These are phyloP conservation scores for Sitta carolinensis DNA, from an alignment of 2,797 vertebrate species.

Conservation along the genomic window DNA sequence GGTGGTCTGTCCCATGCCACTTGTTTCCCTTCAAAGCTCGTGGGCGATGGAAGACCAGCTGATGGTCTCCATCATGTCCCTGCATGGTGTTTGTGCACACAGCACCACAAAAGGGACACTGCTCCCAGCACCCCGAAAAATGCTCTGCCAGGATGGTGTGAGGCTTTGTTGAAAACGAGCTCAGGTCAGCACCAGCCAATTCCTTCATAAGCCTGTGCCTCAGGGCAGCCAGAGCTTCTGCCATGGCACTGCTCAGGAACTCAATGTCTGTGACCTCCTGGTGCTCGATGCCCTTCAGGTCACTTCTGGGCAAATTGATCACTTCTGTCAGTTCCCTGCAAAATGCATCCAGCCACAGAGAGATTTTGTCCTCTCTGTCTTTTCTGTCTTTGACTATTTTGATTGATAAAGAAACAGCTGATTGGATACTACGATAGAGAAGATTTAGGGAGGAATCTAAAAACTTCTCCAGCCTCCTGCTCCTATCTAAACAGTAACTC, in stretches of 20 bases:
- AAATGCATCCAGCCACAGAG: conserved; percentile 71
- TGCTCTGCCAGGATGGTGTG: conserved; percentile 45
- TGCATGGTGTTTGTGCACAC: conserved; percentile 63
- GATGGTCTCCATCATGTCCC: neutral
- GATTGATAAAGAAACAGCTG: conserved; percentile 58
- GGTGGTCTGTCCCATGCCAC: rapidly evolving
- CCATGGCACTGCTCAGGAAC: conserved; percentile 57
- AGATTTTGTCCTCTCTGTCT: neutral
- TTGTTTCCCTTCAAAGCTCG: rapidly evolving
- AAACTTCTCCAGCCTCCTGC: neutral
- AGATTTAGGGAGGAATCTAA: conserved; percentile 23
- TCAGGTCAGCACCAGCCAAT: rapidly evolving
- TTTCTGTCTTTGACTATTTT: neutral
- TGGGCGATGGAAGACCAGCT: conserved; percentile 29
- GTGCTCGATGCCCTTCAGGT: conserved; percentile 43
- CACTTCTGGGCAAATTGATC: conserved; percentile 59
- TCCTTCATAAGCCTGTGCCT: rapidly evolving
- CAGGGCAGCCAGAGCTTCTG: neutral
- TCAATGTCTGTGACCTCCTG: conserved; percentile 62
- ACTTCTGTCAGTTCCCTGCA: conserved; percentile 23
- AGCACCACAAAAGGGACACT: conserved; percentile 67
- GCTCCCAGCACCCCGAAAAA: conserved; percentile 61
- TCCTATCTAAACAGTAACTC: neutral
- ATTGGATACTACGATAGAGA: neutral
- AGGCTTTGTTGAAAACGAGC: neutral